Evolutionary conservation across 2,113 vertebrate genomes (phyloP).

Genomic region (Mugil cephalus): DNA sequence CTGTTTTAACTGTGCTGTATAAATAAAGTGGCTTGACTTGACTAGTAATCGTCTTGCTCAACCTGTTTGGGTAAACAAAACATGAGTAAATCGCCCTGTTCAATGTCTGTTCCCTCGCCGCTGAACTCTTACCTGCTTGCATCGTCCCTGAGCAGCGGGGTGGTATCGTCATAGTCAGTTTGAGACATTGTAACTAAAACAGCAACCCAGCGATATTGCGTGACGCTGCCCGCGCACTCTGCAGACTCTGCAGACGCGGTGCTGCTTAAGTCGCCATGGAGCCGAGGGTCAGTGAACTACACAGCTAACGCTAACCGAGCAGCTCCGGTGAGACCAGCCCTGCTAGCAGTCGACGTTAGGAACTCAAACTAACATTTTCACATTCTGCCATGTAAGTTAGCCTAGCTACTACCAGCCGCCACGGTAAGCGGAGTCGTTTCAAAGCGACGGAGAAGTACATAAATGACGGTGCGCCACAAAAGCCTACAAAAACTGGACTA

Average conservation of each 20-base stretch:
- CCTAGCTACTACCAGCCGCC: not conserved
- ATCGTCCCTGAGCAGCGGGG: slow-evolving; percentile 75
- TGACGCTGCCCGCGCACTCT: not conserved
- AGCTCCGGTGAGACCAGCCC: slow-evolving; percentile 2
- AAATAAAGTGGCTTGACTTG: too few species aligned
- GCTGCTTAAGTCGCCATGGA: slow-evolving; percentile 47
- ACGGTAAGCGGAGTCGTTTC: not conserved
- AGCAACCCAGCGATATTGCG: not conserved
- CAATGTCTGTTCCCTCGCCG: not conserved
- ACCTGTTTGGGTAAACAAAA: not conserved
- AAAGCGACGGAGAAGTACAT: not conserved
- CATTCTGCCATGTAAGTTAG: not conserved
- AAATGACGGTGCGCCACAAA: not conserved
- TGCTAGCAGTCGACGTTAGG: not conserved
- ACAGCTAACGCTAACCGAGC: slow-evolving; percentile 1
- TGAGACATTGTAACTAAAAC: slow-evolving; percentile 64
- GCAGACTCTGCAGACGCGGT: not conserved
- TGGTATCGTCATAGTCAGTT: slow-evolving; percentile 65
- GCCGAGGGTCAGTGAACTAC: slow-evolving; percentile 43
- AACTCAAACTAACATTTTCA: not conserved
- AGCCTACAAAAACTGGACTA: slow-evolving; percentile 35
- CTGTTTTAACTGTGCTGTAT: too few species aligned
- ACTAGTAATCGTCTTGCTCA: not conserved
- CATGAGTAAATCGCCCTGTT: not conserved
- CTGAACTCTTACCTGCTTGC: slow-evolving; percentile 81